Percentiles rank a stretch among this genome's conserved stretches.
These are phyloP conservation scores for Muscidifurax raptorellus DNA, from an alignment of 1,140 invertebrate species.

Conservation along the genomic window DNA sequence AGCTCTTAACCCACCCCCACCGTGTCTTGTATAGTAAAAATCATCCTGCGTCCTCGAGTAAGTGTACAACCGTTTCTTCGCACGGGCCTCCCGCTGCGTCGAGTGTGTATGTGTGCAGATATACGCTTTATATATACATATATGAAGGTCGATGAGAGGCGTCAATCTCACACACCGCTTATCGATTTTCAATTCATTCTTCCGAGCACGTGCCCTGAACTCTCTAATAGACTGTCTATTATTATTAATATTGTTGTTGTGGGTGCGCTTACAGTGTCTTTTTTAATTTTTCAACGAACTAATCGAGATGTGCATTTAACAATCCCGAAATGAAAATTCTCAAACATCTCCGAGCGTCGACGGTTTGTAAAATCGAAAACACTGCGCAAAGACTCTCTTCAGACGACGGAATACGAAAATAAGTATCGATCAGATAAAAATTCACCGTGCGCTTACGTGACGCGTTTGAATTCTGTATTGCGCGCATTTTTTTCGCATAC, in stretches of 20 bases:
- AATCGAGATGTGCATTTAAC: too few species aligned
- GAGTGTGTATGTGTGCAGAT: neutral
- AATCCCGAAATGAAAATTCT: too few species aligned
- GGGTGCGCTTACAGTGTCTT: too few species aligned
- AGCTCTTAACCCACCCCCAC: neutral
- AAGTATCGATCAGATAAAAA: too few species aligned
- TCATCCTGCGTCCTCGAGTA: neutral
- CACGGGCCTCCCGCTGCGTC: neutral
- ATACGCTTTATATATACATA: neutral
- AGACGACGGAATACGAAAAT: too few species aligned
- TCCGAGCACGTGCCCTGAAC: neutral
- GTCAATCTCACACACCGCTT: neutral
- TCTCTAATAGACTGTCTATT: neutral
- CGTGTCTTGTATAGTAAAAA: neutral
- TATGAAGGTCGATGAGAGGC: constrained; percentile 23
- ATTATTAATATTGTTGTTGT: neutral
- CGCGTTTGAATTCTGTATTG: too few species aligned
- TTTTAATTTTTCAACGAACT: too few species aligned
- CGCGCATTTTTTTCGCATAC: too few species aligned
- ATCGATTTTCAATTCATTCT: constrained; percentile 36
- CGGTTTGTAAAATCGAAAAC: neutral
- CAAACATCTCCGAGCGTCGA: neutral
- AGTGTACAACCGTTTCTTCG: neutral
- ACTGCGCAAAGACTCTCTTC: neutral
- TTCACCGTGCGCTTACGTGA: too few species aligned